A percentile compares a stretch with the other conserved stretches of the same genome.
Conservation (phyloP, 2,113 vertebrate genomes). For the Tachycineta bicolor region DNA sequence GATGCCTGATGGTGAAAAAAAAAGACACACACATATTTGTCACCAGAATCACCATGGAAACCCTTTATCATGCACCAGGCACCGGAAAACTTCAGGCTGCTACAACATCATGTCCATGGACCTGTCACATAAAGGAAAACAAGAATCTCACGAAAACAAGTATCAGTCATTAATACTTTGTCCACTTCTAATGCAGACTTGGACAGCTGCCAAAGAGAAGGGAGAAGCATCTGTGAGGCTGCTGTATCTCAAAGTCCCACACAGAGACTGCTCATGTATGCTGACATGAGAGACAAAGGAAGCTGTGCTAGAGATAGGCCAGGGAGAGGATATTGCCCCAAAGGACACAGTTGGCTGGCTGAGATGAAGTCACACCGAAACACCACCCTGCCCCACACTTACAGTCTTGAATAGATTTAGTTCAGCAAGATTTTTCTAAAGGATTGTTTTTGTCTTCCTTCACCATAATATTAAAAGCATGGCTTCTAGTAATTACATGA, state of each 20-base stretch:
- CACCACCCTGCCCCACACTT: not conserved
- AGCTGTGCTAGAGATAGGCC: not conserved
- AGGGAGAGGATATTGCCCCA: fast-evolving
- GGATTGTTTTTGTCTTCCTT: not conserved
- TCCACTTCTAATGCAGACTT: not conserved
- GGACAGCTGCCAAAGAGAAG: not conserved
- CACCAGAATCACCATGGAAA: not conserved
- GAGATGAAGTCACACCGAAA: not conserved
- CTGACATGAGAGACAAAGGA: not conserved
- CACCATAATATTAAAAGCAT: not conserved
- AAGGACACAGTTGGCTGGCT: not conserved
- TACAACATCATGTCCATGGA: not conserved
- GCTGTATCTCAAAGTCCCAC: not conserved
- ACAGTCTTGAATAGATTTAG: not conserved
- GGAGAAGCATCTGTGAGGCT: slow-evolving; percentile 13
- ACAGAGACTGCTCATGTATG: not conserved
- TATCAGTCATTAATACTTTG: not conserved
- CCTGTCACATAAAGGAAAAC: not conserved
- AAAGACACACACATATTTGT: not conserved
- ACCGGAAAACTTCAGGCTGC: not conserved
- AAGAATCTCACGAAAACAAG: not conserved
- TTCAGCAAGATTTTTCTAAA: not conserved
- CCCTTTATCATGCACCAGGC: not conserved
- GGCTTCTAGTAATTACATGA: not conserved
- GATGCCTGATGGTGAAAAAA: not conserved